Conservation (phyloP, 1,140 invertebrate genomes). For the Agraylea sexmaculata region DNA sequence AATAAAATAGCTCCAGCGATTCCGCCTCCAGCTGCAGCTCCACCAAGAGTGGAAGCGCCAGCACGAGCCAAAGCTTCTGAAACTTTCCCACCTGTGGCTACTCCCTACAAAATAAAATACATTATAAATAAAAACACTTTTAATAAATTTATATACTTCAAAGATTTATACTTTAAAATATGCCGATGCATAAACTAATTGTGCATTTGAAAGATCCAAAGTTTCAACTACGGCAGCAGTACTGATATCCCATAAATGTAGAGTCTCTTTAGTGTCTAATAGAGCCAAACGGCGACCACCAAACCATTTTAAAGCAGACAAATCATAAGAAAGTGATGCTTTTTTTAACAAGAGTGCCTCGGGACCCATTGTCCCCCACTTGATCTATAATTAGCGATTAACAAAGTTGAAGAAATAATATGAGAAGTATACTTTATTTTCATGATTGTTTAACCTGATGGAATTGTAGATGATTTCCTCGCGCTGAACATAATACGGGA, state of each 20-base stretch:
- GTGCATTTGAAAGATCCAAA: constrained; percentile 69
- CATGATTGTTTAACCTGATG: constrained; percentile 51
- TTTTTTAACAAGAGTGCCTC: constrained; percentile 16
- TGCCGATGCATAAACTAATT: constrained; percentile 82
- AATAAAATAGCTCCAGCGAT: constrained; percentile 72
- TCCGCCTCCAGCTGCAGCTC: constrained; percentile 67
- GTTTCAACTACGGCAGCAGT: constrained; percentile 75
- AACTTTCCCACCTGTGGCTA: constrained; percentile 56
- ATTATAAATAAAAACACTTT: constrained; percentile 1
- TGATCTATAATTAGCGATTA: constrained; percentile 47
- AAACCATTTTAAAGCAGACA: constrained; percentile 76
- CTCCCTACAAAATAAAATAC: constrained; percentile 44
- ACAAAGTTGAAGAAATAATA: constrained; percentile 29
- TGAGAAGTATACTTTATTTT: constrained; percentile 14
- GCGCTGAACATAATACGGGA: constrained; percentile 76
- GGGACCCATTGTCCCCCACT: constrained; percentile 14
- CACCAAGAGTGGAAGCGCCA: constrained; percentile 49
- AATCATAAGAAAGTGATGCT: constrained; percentile 45
- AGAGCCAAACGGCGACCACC: constrained; percentile 76
- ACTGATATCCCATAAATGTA: constrained; percentile 82
- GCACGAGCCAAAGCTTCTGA: constrained; percentile 45
- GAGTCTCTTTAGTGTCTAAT: constrained; percentile 72
- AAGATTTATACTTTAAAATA: constrained; percentile 67
- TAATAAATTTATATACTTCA: neutral
- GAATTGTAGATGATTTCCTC: constrained; percentile 69